Percentiles rank a stretch among this genome's conserved stretches.
phyloP scores from a whole-genome alignment of 2,797 vertebrate genomes.

The Brotula barbata region DNA sequence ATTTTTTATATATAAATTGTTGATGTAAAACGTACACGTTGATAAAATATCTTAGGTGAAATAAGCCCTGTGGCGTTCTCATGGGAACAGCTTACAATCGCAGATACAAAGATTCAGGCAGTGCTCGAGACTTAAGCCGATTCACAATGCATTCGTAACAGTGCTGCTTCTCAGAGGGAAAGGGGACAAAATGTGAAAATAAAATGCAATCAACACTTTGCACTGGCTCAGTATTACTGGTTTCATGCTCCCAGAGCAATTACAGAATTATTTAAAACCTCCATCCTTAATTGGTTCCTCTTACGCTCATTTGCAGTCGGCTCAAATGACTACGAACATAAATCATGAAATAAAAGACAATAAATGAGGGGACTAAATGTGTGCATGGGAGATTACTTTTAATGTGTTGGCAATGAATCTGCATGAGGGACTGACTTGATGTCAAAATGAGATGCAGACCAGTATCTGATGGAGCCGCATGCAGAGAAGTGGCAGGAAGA shows the following conservation, averaged over 20 bases:
- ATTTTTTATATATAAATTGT: slow-evolving; percentile 28
- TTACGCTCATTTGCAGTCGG: slow-evolving; percentile 1
- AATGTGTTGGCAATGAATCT: slow-evolving; percentile 1
- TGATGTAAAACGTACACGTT: slow-evolving; percentile 35
- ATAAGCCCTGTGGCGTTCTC: slow-evolving; percentile 49
- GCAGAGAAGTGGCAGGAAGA: slow-evolving; percentile 41
- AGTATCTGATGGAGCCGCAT: slow-evolving; percentile 34
- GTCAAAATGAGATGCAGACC: slow-evolving; percentile 24
- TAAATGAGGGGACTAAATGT: slow-evolving; percentile 7
- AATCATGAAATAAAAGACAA: slow-evolving; percentile 20
- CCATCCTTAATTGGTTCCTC: slow-evolving; percentile 5
- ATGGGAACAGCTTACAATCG: slow-evolving; percentile 23
- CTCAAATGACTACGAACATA: slow-evolving; percentile 25
- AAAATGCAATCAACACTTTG: slow-evolving; percentile 28
- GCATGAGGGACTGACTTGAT: slow-evolving; percentile 8
- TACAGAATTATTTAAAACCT: slow-evolving; percentile 16
- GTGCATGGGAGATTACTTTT: slow-evolving; percentile 13
- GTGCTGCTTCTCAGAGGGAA: slow-evolving; percentile 37
- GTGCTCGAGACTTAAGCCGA: slow-evolving; percentile 51
- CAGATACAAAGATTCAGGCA: slow-evolving; percentile 49
- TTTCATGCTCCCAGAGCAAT: slow-evolving; percentile 26
- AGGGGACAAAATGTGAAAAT: slow-evolving; percentile 16
- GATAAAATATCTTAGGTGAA: slow-evolving; percentile 45
- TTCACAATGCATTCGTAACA: slow-evolving; percentile 40
- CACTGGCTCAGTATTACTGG: slow-evolving; percentile 54